Evolutionary conservation across 2,113 vertebrate species (phyloP), one percentile per base, ranked within the genome.

Genomic region (Ondatra zibethicus): DNA sequence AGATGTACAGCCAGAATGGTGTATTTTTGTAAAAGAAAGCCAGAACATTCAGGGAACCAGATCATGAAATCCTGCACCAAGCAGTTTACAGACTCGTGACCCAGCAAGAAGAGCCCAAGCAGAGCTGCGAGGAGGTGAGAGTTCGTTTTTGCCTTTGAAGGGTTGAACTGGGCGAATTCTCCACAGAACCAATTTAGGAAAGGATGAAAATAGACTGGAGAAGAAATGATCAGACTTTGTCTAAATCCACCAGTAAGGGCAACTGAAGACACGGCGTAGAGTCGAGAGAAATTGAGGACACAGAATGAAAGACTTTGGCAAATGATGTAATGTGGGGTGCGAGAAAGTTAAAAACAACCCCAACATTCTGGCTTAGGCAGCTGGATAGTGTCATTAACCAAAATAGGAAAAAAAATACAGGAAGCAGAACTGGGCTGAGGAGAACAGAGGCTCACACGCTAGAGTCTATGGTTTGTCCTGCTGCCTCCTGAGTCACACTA

Each of bases 81-180:
- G 58, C 6, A 17, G n/a, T 76, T 88, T 88, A 36, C 25, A 45
- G 23, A 82, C 25, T 88, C 3, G 23, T 73, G 50, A 7, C 14
- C 29, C 50, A 70, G 45, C 87, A 89, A 21, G 45, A 55, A 39
- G 16, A 95, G 39, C 17, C 39, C 27, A 0, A 47, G 65, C 81
- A 91, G 52, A 45, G 8, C 12, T 92, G 17, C 63, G 58, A 85
- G 58, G 77, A 80, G 39, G 36, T 3, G 13, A 88, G 10, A 11
- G 10, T 94, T 81, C 52, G 66, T 31, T 93, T 75, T 96, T 96
- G 33, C 65, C 72, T 76, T 25, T 88, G 25, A 82, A 11, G 45
- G 65, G n/a, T 21, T 0, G 11, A 95, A 5, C 47, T 75, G 16
- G 80, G 52, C 25, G 70, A 94, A 95, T 39, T 85, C 21, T 78